A percentile compares a stretch with the other conserved stretches of the same genome.
These are phyloP conservation scores for Poecilia latipinna DNA, from an alignment of 2,113 vertebrate species.

Conservation along the genomic window DNA sequence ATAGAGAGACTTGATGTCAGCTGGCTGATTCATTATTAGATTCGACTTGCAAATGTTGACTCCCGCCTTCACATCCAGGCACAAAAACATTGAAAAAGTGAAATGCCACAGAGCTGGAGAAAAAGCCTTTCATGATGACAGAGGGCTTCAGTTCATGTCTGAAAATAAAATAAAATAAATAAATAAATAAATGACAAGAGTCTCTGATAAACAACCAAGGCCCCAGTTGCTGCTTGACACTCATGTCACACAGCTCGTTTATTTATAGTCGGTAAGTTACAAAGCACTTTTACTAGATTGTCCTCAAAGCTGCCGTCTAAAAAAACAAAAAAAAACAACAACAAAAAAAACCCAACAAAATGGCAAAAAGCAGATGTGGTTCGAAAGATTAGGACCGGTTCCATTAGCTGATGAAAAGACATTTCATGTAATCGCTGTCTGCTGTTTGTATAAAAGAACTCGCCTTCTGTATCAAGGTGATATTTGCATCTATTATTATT, in stretches of 20 bases:
- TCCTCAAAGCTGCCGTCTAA: conserved; percentile 2
- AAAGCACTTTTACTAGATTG: conserved; percentile 37
- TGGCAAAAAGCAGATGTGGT: conserved; percentile 17
- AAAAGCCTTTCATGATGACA: conserved; percentile 1
- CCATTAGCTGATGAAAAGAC: conserved; percentile 58
- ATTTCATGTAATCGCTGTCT: not conserved
- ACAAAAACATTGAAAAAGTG: conserved; percentile 4
- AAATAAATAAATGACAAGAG: not conserved
- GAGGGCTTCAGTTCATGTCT: conserved; percentile 24
- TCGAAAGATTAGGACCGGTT: conserved; percentile 16
- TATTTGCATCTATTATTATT: conserved; percentile 1
- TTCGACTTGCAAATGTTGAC: conserved; percentile 9
- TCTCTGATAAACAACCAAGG: not conserved
- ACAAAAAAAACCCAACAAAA: not conserved
- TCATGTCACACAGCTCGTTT: conserved; percentile 12
- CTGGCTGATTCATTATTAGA: conserved; percentile 11
- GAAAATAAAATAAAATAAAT: not conserved
- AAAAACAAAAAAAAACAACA: not conserved
- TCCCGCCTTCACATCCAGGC: not conserved
- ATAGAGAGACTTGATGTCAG: not conserved
- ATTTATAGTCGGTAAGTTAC: conserved; percentile 32
- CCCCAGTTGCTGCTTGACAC: not conserved
- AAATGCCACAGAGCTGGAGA: conserved; percentile 30
- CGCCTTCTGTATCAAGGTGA: conserved; percentile 29
- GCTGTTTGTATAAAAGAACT: conserved; percentile 18